A percentile compares a stretch with the other conserved stretches of the same genome.
phyloP scores from a whole-genome alignment of 2,888 invertebrate genomes.

The Agapostemon virescens region DNA sequence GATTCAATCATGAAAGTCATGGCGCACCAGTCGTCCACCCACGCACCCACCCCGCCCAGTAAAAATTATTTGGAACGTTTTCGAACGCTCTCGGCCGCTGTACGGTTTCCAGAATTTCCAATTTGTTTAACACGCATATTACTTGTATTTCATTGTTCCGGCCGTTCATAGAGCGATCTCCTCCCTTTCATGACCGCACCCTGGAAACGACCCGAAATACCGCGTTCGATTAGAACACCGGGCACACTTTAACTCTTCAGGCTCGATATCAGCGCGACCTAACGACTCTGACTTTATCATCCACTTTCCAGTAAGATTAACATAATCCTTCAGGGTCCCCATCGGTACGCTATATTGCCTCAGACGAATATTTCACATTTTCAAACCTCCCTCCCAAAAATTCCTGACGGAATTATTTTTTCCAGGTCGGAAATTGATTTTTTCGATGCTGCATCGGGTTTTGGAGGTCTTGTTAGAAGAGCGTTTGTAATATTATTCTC shows the following conservation, averaged over 20 bases:
- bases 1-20: slow-evolving; percentile 44
- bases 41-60: neutral
- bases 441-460: too few relatives aligned
- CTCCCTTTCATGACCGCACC: slow-evolving; percentile 20
- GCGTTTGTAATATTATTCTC: too few relatives aligned
- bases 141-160: slow-evolving; percentile 47
- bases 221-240: slow-evolving; percentile 35
- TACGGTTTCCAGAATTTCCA: slow-evolving; percentile 39
- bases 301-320: neutral
- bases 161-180: slow-evolving; percentile 39
- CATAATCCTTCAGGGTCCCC: neutral
- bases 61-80: slow-evolving; percentile 48
- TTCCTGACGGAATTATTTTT: neutral
- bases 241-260: neutral
- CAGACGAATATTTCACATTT: neutral
- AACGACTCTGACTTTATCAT: neutral
- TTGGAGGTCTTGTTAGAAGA: too few relatives aligned
- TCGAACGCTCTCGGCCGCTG: slow-evolving; percentile 18
- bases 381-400: neutral
- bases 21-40: slow-evolving; percentile 31
- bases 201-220: slow-evolving; percentile 35
- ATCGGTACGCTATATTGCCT: too few relatives aligned
- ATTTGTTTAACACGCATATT: slow-evolving; percentile 44
- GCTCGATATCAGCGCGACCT: neutral
- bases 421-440: too few relatives aligned